Conservation (phyloP, 2,888 invertebrate genomes). For the Amblyjoppa fuscipennis region DNA sequence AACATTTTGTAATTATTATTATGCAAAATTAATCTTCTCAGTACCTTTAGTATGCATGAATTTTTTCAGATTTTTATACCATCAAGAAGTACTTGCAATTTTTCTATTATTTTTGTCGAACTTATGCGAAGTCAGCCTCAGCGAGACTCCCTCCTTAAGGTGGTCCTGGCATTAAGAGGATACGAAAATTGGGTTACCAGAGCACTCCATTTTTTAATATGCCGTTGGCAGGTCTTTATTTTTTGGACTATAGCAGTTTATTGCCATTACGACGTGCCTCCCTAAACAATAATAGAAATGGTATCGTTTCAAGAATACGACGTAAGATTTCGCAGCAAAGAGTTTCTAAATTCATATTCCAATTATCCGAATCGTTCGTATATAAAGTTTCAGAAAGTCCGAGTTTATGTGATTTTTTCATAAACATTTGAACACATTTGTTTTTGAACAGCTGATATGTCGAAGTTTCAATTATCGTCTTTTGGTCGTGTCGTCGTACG, state of each 20-base stretch:
- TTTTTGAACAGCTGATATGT: neutral
- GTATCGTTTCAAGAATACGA: neutral
- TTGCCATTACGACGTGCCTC: neutral
- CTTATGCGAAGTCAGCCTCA: too few relatives aligned
- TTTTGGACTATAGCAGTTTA: neutral
- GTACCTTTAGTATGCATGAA: too few relatives aligned
- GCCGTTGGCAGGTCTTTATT: neutral
- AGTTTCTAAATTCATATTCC: constrained; percentile 18
- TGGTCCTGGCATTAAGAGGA: constrained; percentile 32
- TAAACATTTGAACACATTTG: constrained; percentile 14
- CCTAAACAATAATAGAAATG: neutral
- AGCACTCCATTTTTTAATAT: neutral
- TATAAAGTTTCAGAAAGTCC: constrained; percentile 32
- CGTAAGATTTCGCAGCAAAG: neutral
- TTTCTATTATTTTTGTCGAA: too few relatives aligned
- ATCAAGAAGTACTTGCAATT: too few relatives aligned
- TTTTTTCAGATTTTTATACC: too few relatives aligned
- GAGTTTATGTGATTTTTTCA: constrained; percentile 56
- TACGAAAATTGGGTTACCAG: neutral
- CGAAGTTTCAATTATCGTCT: neutral
- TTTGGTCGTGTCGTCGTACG: neutral
- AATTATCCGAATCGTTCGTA: constrained; percentile 54
- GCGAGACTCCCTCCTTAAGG: constrained; percentile 4
- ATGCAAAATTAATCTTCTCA: too few relatives aligned
- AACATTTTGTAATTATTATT: too few relatives aligned